Conservation (phyloP, 1,140 invertebrate species). For the Venustaconcha ellipsiformis region DNA sequence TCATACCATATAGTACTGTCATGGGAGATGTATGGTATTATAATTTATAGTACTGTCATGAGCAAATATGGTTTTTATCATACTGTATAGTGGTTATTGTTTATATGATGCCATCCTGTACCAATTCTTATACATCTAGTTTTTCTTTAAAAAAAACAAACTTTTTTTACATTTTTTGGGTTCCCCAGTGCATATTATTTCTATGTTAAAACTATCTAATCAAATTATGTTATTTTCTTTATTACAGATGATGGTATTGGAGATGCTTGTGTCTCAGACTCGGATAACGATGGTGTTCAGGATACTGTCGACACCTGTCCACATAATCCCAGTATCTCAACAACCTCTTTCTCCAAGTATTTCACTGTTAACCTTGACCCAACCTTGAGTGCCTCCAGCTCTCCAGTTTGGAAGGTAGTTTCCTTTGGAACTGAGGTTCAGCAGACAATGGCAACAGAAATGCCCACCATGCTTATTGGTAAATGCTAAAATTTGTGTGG, state of each 20-base stretch:
- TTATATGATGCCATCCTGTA: no score
- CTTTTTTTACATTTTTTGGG: no score
- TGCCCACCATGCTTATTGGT: slow-evolving; percentile 39
- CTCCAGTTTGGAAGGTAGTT: slow-evolving; percentile 14
- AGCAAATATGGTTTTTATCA: no score
- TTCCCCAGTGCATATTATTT: no score
- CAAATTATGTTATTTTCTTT: slow-evolving; percentile 70
- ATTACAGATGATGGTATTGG: slow-evolving; percentile 33
- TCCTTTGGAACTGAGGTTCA: slow-evolving; percentile 32
- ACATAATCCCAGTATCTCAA: slow-evolving; percentile 20
- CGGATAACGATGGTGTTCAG: slow-evolving; percentile 34
- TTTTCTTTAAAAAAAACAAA: no score
- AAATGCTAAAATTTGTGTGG: background rate
- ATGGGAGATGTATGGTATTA: no score
- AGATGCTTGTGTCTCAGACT: slow-evolving; percentile 45
- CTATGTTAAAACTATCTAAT: no score
- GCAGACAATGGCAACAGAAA: slow-evolving; percentile 21
- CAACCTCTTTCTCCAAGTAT: slow-evolving; percentile 29
- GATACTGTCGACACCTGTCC: slow-evolving; percentile 41
- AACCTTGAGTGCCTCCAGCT: background rate
- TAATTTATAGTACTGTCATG: no score
- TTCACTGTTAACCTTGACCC: slow-evolving; percentile 33
- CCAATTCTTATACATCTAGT: no score
- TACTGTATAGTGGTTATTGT: no score
- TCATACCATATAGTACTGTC: no score